Evolutionary conservation across 2,113 vertebrate species (phyloP), one percentile per base, ranked within the genome.

Genomic region (Seriola aureovittata): DNA sequence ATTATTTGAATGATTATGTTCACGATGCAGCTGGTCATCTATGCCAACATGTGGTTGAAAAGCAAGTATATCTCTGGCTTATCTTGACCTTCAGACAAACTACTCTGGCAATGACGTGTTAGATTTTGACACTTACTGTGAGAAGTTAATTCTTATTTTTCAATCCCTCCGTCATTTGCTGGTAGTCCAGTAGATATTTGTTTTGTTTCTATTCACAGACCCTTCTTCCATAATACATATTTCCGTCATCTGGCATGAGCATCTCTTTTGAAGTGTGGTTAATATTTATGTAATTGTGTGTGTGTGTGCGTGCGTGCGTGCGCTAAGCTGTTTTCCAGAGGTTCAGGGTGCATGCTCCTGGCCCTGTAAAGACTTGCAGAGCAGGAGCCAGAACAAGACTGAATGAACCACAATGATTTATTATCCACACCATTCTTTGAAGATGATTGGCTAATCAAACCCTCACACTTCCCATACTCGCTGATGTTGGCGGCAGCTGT

Each of bases 361-460:
- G 60, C 25, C 38, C 46, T 52, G 65, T 40, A n/a, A 52, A 44
- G 42, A 70, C 34, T 57, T 8, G 23, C 63, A 71, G 23, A 75
- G 9, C 46, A 54, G 10, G 3, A 57, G 25, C 68, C 46, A 11
- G 50, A 74, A 64, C 42, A n/a, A 64, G 42, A 46, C 44, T 1
- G 1, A 69, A 57, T 46, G 17, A 62, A 42, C 52, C 21, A n/a
- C 44, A 2, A 40, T 16, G 10, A 14, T 46, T 82, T 57, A 70
- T 74, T 75, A 72, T 69, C 40, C 44, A 48, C 54, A 8, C 57
- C 52, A 21, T n/a, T 58, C 32, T 88, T 74, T 80, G 25, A 88
- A 82, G 59, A 71, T 76, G 62, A 78, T 71, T 17, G 75, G 0
- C 66, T 74, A 55, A 84, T 71, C 44, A 75, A 78, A 73, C 42